Percentiles rank a stretch among this genome's conserved stretches.
These are phyloP conservation scores for Momotus momota DNA, from an alignment of 2,797 vertebrate species.

Conservation along the genomic window DNA sequence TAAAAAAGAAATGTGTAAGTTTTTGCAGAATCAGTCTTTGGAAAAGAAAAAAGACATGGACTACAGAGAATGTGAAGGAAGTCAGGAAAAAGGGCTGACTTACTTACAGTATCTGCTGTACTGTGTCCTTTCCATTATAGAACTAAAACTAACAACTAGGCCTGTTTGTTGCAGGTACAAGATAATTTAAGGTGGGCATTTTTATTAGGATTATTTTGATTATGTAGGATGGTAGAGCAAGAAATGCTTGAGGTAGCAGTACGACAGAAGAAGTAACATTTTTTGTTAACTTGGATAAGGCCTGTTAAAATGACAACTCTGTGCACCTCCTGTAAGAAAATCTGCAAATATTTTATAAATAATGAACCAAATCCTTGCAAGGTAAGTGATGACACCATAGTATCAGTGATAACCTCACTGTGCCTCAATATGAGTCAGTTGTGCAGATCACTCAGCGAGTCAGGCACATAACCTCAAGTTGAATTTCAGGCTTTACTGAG, in stretches of 20 bases:
- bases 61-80: background rate
- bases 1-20: background rate
- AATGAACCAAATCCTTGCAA: background rate
- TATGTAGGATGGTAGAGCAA: background rate
- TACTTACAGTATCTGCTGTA: background rate
- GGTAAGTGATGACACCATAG: background rate
- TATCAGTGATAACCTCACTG: background rate
- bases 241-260: background rate
- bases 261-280: background rate
- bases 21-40: background rate
- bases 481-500: constrained; percentile 20
- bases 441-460: background rate
- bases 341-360: background rate
- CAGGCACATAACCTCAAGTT: background rate
- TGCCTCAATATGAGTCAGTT: background rate
- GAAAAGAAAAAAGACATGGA: background rate
- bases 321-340: background rate
- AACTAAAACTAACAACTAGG: background rate
- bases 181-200: background rate
- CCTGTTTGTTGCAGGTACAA: background rate
- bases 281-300: background rate
- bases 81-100: background rate
- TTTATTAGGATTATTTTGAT: background rate
- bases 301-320: background rate
- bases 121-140: background rate